Evolutionary conservation across 2,797 vertebrate genomes (phyloP), one percentile per base, ranked within the genome.

Genomic region (Leptatherina wallacei): DNA sequence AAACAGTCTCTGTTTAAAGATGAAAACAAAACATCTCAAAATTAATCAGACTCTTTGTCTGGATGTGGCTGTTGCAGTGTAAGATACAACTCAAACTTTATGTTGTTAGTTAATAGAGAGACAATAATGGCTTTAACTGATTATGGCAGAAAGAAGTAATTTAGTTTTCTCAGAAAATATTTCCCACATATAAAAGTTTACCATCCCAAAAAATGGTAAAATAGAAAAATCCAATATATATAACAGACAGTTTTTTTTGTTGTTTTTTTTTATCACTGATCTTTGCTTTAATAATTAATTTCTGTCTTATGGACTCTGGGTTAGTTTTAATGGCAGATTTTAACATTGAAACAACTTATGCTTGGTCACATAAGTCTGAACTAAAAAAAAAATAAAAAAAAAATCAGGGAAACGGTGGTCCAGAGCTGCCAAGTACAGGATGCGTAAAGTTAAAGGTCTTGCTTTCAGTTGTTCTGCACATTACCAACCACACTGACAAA

Each of bases 401-500:
- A 47, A n/a, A 47, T 75, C 29, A 69, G 65, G 2, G 12, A 71
- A 51, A 61, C 55, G 22, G 9, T 22, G 12, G 47, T 49, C 20
- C 22, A 49, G 20, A 49, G 22, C 7, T 51, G 29, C 10, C 38
- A 61, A 51, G 27, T 14, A 20, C 2, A 65, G 35, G 52, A 72
- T 73, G 44, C 68, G 36, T 81, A 36, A 76, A 69, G 56, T 60
- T 22, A 71, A 73, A 73, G 12, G 10, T 38, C 29, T 10, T 1
- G 4, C 44, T 27, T 64, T 20, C 60, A 36, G 52, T 27, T 56
- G 18, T 27, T 16, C 3, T 44, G 4, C 27, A 63, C 27, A 60
- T 30, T 40, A 12, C 9, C 12, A 56, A 22, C 52, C 36, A 36
- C 42, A 38, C 10, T 52, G 29, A 42, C 16, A 56, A 60, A 57